Percentiles rank a stretch among this genome's conserved stretches.
Evolutionary conservation across 2,113 vertebrate species (phyloP).

Genomic region (Fregata magnificens): DNA sequence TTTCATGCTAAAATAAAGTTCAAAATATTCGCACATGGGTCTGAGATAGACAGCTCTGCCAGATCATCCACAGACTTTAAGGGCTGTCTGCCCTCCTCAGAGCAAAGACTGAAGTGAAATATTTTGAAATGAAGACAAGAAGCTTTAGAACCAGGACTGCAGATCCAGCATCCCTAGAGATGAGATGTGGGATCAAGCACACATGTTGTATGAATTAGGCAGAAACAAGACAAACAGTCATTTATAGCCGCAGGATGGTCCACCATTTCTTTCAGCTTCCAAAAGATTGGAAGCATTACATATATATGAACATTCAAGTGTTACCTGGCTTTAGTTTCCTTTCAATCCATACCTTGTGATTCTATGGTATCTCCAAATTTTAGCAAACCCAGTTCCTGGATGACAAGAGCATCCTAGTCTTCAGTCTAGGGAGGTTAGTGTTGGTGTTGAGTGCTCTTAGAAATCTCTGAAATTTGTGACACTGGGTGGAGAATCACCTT

Average conservation of each 20-base stretch:
- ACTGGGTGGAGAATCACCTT: not conserved
- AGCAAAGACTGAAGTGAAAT: not conserved
- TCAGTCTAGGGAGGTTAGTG: rapidly evolving
- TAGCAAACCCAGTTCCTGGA: not conserved
- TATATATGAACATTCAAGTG: not conserved
- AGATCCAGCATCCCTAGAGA: not conserved
- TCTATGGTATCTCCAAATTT: not conserved
- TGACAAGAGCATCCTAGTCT: not conserved
- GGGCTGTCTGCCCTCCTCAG: not conserved
- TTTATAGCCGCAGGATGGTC: not conserved
- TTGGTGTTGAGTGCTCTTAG: not conserved
- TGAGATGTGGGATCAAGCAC: not conserved
- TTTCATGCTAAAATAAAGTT: not conserved
- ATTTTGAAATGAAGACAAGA: not conserved
- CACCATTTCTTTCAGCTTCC: not conserved
- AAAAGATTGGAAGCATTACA: not conserved
- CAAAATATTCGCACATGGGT: not conserved
- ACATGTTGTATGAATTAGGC: not conserved
- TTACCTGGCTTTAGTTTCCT: not conserved
- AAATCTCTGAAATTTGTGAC: not conserved
- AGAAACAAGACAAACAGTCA: not conserved
- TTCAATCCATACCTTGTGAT: not conserved
- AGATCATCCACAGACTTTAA: not conserved
- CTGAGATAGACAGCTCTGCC: not conserved
- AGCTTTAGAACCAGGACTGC: not conserved